Conservation (phyloP, 2,797 vertebrate genomes). For the Cuculus canorus region DNA sequence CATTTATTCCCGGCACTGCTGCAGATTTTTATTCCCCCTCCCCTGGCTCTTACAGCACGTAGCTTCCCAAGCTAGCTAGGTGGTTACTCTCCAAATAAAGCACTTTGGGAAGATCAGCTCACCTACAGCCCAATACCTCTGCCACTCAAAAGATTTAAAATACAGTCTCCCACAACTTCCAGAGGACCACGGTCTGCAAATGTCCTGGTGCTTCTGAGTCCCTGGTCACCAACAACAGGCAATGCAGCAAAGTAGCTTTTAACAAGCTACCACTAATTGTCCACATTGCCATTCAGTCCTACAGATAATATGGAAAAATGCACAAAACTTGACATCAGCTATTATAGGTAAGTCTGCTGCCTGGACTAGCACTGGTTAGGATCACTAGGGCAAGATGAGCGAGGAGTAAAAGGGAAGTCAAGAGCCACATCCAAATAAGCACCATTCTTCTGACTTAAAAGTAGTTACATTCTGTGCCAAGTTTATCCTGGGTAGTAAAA, state of each 20-base stretch:
- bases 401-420: background rate
- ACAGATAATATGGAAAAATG: constrained; percentile 33
- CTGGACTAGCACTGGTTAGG: background rate
- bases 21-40: background rate
- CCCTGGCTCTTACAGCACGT: background rate
- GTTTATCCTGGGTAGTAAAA: background rate
- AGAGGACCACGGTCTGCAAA: background rate
- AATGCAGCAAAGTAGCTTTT: background rate
- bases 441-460: background rate
- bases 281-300: constrained; percentile 37
- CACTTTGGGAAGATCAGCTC: background rate
- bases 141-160: background rate
- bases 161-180: background rate
- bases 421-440: background rate
- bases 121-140: background rate
- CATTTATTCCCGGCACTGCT: constrained; percentile 69
- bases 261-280: constrained; percentile 41
- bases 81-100: background rate
- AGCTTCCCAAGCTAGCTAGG: background rate
- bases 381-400: background rate
- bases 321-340: constrained; percentile 54
- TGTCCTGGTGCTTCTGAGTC: background rate
- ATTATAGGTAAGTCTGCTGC: constrained; percentile 31
- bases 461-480: background rate
- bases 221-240: background rate